phyloP scores from a whole-genome alignment of 2,888 invertebrate genomes.

The Smittia aterrima region DNA sequence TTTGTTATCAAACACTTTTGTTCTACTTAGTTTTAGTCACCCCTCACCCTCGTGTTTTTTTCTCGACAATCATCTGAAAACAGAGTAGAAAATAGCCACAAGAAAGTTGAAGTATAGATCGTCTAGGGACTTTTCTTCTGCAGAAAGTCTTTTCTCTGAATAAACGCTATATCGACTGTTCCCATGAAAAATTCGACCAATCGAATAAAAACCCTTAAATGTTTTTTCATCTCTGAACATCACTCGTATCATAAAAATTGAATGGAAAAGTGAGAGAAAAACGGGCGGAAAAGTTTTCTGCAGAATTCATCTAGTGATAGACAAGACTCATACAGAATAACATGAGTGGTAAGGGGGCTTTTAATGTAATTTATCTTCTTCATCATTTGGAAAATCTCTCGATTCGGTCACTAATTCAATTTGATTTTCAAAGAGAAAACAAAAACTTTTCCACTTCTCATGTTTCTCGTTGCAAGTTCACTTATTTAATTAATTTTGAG shows the following conservation, averaged over 20 bases:
- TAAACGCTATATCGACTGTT: no score
- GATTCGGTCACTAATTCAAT: conserved; percentile 1
- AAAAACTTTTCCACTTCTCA: conserved; percentile 16
- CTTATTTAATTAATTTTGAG: conserved; percentile 27
- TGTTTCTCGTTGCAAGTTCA: conserved; percentile 1
- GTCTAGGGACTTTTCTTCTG: neutral
- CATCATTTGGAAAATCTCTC: conserved; percentile 29
- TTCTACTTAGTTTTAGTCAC: conserved; percentile 13
- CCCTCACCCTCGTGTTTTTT: neutral
- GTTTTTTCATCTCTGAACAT: neutral
- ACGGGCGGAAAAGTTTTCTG: neutral
- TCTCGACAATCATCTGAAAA: conserved; percentile 30
- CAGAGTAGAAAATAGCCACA: conserved; percentile 13
- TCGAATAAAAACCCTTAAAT: no score
- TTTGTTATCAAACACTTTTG: conserved; percentile 37
- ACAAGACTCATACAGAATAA: neutral
- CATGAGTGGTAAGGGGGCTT: conserved; percentile 15
- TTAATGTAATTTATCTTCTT: conserved; percentile 37
- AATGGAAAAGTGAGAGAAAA: conserved; percentile 17
- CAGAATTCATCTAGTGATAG: neutral
- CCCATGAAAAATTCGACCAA: no score
- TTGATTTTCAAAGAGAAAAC: neutral
- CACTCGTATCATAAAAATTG: conserved; percentile 22
- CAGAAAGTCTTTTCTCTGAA: no score
- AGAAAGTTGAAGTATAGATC: conserved; percentile 34